A percentile compares a stretch with the other conserved stretches of the same genome.
Evolutionary conservation across 2,888 invertebrate genomes (phyloP).

Genomic region (Apodemia hepburni): DNA sequence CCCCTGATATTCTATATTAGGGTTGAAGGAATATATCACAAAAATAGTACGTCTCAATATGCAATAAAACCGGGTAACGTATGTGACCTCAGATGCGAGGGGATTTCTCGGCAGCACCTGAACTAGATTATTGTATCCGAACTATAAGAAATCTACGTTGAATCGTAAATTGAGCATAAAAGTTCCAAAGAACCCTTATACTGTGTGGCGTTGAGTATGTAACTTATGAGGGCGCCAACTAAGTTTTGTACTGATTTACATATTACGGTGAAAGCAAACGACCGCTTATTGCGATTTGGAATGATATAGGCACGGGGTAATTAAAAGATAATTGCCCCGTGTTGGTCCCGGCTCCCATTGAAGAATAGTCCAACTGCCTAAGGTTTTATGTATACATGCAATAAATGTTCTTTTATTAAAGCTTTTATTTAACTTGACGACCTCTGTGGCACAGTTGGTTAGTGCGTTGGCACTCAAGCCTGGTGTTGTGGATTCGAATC

Average conservation of each 20-base stretch:
- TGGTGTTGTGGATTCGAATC: no score
- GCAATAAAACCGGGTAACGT: conserved; percentile 71
- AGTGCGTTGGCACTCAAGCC: no score
- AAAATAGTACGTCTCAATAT: conserved; percentile 74
- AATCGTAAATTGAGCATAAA: conserved; percentile 50
- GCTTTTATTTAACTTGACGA: no score
- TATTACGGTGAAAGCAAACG: background rate
- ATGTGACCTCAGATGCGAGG: conserved; percentile 64
- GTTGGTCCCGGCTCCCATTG: no score
- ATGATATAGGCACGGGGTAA: background rate
- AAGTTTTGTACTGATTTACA: conserved; percentile 55
- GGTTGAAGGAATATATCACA: conserved; percentile 56
- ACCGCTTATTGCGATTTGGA: background rate
- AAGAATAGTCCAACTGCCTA: no score
- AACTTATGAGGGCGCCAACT: conserved; percentile 51
- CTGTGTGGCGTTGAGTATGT: conserved; percentile 44
- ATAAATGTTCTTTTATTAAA: no score
- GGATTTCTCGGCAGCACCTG: conserved; percentile 73
- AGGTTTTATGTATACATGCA: no score
- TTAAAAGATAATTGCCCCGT: no score
- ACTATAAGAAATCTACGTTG: conserved; percentile 66
- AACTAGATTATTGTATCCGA: conserved; percentile 71
- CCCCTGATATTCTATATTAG: conserved; percentile 50
- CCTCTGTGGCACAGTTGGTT: no score
- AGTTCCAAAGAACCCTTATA: conserved; percentile 59